phyloP scores from a whole-genome alignment of 2,888 invertebrate species.

The Melitaea athalia region DNA sequence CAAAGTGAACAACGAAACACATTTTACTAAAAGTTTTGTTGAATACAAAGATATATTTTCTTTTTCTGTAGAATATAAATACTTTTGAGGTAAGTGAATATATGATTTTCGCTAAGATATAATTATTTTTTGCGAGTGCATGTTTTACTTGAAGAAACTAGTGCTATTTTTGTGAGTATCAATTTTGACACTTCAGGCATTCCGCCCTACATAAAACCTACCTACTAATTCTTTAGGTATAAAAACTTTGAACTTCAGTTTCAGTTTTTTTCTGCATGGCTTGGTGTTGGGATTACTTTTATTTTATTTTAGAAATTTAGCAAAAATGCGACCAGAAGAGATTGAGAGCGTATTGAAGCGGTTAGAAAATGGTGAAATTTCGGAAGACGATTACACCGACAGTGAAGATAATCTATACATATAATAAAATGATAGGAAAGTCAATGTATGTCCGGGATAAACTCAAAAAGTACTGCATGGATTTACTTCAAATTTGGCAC shows the following conservation, averaged over 20 bases:
- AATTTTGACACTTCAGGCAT: conserved; percentile 49
- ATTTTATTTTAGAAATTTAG: conserved; percentile 46
- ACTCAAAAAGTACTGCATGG: too few relatives aligned
- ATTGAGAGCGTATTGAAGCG: conserved; percentile 47
- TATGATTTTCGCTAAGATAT: conserved; percentile 47
- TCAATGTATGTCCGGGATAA: too few relatives aligned
- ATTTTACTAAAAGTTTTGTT: conserved; percentile 48
- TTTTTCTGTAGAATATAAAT: conserved; percentile 45
- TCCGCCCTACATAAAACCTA: conserved; percentile 47
- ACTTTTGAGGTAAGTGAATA: conserved; percentile 48
- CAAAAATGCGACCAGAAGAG: conserved; percentile 49
- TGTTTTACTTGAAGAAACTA: conserved; percentile 48
- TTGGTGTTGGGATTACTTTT: conserved; percentile 47
- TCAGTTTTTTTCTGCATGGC: conserved; percentile 45
- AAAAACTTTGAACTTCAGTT: conserved; percentile 41
- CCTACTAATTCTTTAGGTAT: conserved; percentile 45
- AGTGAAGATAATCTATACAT: too few relatives aligned
- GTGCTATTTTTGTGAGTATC: conserved; percentile 46
- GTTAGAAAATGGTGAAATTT: conserved; percentile 48
- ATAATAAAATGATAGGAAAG: too few relatives aligned
- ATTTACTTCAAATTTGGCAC: too few relatives aligned
- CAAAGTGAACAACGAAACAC: conserved; percentile 40
- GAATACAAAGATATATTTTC: conserved; percentile 45
- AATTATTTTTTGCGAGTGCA: conserved; percentile 45
- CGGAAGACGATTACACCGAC: conserved; percentile 47